Conservation (phyloP, 2,888 invertebrate genomes). For the Lacanobia wlatinum region DNA sequence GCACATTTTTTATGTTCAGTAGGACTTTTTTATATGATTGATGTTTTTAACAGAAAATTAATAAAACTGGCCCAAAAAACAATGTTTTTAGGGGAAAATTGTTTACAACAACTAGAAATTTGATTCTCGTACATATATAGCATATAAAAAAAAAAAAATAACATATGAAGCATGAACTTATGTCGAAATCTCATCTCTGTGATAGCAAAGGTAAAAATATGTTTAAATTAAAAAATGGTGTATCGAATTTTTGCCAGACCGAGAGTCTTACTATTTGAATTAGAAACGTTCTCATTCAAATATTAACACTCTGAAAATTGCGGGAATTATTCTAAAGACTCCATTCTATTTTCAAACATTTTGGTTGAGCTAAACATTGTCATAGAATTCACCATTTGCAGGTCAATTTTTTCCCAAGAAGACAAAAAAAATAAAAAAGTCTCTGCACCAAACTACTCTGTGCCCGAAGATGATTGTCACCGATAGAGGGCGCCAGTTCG, state of each 20-base stretch:
- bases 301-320: not conserved
- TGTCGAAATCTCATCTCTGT: not conserved
- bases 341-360: not conserved
- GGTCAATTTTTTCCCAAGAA: not conserved
- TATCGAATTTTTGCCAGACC: too few species aligned
- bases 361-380: not conserved
- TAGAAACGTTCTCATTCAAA: too few species aligned
- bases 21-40: not conserved
- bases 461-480: constrained; percentile 84
- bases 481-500: constrained; percentile 89
- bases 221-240: too few species aligned
- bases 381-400: not conserved
- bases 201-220: too few species aligned
- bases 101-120: too few species aligned
- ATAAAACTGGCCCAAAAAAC: too few species aligned
- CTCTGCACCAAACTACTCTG: constrained; percentile 68
- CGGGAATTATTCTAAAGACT: not conserved
- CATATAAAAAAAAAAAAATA: too few species aligned
- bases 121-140: too few species aligned
- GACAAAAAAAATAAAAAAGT: not conserved
- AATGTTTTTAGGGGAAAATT: too few species aligned
- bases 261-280: not conserved
- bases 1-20: not conserved
- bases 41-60: too few species aligned
- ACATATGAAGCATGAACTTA: not conserved